Evolutionary conservation across 2,113 vertebrate species (phyloP).

Genomic region (Loxodonta africana): DNA sequence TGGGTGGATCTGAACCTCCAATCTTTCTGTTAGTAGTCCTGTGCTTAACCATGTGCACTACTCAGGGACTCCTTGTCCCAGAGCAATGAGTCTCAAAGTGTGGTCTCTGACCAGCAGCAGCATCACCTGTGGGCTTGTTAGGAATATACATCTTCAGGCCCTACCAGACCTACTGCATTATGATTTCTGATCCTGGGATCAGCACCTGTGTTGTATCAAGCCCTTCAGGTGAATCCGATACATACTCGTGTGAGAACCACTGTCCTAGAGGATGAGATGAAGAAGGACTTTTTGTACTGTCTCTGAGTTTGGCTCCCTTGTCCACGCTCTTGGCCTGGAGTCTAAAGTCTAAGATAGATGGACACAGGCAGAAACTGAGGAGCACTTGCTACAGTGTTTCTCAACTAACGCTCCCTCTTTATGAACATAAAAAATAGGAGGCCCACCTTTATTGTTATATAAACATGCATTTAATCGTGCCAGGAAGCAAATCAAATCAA

Average conservation of each 20-base stretch:
- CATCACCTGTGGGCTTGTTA: fast-evolving
- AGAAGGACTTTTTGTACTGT: not conserved
- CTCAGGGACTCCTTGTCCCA: not conserved
- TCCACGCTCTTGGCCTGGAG: fast-evolving
- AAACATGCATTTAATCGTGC: not conserved
- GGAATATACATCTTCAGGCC: not conserved
- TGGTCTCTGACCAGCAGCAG: not conserved
- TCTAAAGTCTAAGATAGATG: not conserved
- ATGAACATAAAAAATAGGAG: not conserved
- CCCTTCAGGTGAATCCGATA: not conserved
- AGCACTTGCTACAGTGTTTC: not conserved
- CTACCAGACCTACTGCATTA: not conserved
- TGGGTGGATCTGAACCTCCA: not conserved
- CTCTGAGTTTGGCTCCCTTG: not conserved
- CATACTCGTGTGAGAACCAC: not conserved
- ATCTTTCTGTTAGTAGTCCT: not conserved
- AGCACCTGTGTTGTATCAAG: not conserved
- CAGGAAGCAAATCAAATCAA: not conserved
- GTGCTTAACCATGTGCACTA: not conserved
- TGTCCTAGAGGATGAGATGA: not conserved
- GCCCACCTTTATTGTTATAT: not conserved
- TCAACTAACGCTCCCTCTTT: not conserved
- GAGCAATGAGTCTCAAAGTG: not conserved
- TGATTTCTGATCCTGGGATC: not conserved
- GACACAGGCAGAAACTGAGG: not conserved